A percentile compares a stretch with the other conserved stretches of the same genome.
phyloP scores from a whole-genome alignment of 2,888 invertebrate species.

The Microplitis deprimator region DNA sequence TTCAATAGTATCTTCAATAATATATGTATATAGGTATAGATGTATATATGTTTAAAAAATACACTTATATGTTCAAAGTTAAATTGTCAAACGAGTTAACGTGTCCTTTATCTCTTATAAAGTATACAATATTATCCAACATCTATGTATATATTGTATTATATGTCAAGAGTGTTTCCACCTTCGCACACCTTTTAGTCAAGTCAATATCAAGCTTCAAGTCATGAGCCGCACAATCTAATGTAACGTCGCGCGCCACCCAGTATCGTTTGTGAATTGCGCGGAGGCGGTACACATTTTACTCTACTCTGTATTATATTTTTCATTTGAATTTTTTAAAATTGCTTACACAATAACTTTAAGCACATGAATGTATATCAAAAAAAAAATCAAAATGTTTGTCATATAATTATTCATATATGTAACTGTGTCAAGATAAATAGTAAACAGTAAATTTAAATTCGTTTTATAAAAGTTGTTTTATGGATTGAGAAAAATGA shows the following conservation, averaged over 20 bases:
- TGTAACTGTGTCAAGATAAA: no score
- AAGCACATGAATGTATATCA: background rate
- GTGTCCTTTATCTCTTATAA: background rate
- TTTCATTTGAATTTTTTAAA: background rate
- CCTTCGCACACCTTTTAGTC: constrained; percentile 58
- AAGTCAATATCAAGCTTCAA: constrained; percentile 65
- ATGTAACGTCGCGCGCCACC: constrained; percentile 41
- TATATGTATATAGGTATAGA: background rate
- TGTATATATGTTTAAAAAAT: background rate
- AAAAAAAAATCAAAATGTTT: background rate
- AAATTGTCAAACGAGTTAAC: background rate
- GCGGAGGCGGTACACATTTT: constrained; percentile 45
- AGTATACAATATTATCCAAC: constrained; percentile 24
- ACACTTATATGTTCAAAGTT: background rate
- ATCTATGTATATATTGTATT: background rate
- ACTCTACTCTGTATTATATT: background rate
- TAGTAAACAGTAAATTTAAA: no score
- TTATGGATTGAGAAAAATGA: no score
- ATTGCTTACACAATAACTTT: no score
- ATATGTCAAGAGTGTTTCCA: constrained; percentile 37
- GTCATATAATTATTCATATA: no score
- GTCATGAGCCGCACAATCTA: constrained; percentile 37
- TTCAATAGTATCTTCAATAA: background rate
- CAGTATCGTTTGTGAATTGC: constrained; percentile 52
- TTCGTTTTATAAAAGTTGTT: no score